Evolutionary conservation across 2,797 vertebrate species (phyloP).

Genomic region (Otolemur crassicaudatus): DNA sequence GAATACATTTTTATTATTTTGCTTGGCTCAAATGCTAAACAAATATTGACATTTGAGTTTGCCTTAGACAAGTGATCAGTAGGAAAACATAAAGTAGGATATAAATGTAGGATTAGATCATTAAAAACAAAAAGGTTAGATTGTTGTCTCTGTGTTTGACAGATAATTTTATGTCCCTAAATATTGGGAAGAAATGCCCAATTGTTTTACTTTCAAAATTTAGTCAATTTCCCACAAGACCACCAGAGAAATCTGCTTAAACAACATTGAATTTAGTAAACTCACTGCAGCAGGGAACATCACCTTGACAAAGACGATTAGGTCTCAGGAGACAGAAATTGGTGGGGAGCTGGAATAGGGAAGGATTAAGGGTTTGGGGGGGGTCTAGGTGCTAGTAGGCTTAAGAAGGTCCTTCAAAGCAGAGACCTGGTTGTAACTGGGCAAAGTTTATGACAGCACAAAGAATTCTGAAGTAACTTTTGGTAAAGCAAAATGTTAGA

Average conservation of each 20-base stretch:
- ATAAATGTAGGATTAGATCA: neutral
- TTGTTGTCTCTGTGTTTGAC: neutral
- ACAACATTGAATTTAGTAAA: neutral
- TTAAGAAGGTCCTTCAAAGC: neutral
- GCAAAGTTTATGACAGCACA: neutral
- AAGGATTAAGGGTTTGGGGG: neutral
- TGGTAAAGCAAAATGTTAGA: neutral
- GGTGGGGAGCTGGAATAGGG: neutral
- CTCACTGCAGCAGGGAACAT: too few species aligned
- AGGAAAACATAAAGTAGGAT: neutral
- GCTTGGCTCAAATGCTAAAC: neutral
- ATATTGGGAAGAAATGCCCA: neutral
- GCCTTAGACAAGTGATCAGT: neutral
- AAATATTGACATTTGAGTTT: neutral
- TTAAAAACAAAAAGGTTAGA: neutral
- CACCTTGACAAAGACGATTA: too few species aligned
- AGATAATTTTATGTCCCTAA: slow-evolving; percentile 16
- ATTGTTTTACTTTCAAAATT: neutral
- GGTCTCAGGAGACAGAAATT: too few species aligned
- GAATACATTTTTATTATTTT: neutral
- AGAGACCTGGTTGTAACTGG: neutral
- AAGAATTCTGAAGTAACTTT: neutral
- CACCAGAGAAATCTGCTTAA: neutral
- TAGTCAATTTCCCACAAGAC: neutral
- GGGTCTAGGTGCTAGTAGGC: too few species aligned